Percentiles rank a stretch among this genome's conserved stretches.
phyloP scores from a whole-genome alignment of 2,888 invertebrate genomes.

The Temnothorax ravouxi region DNA sequence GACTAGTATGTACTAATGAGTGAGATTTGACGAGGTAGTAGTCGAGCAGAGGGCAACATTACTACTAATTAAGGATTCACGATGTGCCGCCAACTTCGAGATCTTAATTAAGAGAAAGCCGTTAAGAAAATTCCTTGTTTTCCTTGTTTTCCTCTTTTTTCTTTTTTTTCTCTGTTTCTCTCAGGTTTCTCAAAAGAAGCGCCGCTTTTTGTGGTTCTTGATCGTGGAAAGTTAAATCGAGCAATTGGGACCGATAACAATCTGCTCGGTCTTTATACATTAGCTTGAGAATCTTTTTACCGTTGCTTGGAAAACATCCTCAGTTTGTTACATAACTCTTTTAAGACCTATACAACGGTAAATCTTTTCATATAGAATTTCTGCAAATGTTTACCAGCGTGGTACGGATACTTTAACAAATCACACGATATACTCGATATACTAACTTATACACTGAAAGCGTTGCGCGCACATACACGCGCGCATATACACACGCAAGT shows the following conservation, averaged over 20 bases:
- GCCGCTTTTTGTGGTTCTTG: neutral
- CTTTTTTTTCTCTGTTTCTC: neutral
- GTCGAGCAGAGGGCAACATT: constrained; percentile 60
- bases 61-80: constrained; percentile 74
- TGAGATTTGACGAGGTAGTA: constrained; percentile 52
- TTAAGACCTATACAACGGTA: neutral
- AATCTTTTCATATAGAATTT: neutral
- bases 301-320: constrained; percentile 9
- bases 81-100: constrained; percentile 64
- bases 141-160: neutral
- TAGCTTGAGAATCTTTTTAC: neutral
- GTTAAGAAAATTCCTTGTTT: constrained; percentile 50
- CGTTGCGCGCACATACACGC: constrained; percentile 50
- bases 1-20: constrained; percentile 62
- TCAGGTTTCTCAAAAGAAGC: neutral
- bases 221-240: constrained; percentile 24
- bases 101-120: constrained; percentile 70
- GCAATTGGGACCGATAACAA: constrained; percentile 1
- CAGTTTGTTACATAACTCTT: neutral
- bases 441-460: no score
- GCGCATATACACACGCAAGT: neutral
- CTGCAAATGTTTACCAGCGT: constrained; percentile 5
- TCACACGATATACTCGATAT: constrained; percentile 29
- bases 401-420: constrained; percentile 6
- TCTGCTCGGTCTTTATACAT: neutral